Percentiles rank a stretch among this genome's conserved stretches.
These are phyloP conservation scores for Leptopilina drosophilae DNA, from an alignment of 2,888 invertebrate species.

Conservation along the genomic window DNA sequence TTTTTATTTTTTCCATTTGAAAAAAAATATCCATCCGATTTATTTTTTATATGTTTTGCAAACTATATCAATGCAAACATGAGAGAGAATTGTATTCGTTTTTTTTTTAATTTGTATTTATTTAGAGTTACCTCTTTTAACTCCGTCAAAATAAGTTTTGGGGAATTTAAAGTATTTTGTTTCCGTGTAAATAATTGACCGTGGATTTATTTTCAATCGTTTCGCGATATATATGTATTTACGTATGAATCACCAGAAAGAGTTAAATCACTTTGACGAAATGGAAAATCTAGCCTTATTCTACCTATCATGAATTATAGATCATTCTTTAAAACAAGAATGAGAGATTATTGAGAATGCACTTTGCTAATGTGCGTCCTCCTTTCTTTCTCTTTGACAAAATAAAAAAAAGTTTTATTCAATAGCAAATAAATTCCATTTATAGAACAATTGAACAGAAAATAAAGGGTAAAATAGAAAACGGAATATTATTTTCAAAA, in stretches of 20 bases:
- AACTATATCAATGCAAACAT: too few relatives aligned
- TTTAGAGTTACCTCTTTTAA: too few relatives aligned
- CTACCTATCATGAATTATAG: conserved; percentile 68
- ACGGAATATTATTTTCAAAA: too few relatives aligned
- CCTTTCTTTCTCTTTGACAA: neutral
- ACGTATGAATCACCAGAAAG: conserved; percentile 37
- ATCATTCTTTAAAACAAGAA: conserved; percentile 60
- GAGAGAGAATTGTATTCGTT: too few relatives aligned
- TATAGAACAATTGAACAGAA: neutral
- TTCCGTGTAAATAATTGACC: neutral
- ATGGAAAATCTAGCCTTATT: conserved; percentile 69
- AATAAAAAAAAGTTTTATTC: too few relatives aligned
- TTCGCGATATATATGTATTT: neutral
- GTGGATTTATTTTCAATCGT: neutral
- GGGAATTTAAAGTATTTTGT: neutral
- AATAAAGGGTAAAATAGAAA: too few relatives aligned
- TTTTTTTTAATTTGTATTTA: too few relatives aligned
- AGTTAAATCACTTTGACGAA: conserved; percentile 60
- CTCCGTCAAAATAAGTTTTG: too few relatives aligned
- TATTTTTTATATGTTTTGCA: too few relatives aligned
- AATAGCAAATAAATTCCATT: neutral
- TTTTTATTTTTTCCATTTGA: too few relatives aligned
- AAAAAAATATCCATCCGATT: too few relatives aligned
- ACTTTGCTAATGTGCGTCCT: neutral
- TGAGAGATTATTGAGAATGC: conserved; percentile 21